Evolutionary conservation across 2,797 vertebrate species (phyloP), one percentile per base, ranked within the genome.

Genomic region (Rhynchonycteris naso): DNA sequence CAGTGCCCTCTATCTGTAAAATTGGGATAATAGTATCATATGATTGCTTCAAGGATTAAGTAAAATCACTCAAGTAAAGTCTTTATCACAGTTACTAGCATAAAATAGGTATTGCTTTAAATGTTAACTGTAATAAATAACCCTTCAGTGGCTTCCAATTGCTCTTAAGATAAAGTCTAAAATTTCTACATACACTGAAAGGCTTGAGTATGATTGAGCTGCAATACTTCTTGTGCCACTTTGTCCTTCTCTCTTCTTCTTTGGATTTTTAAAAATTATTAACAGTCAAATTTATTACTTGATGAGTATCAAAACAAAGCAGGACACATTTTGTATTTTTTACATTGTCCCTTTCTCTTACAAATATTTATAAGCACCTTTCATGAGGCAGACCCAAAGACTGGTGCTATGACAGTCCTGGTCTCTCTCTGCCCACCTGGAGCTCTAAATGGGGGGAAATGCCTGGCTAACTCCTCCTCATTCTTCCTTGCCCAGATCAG

Each of bases 211-310:
- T 84, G 47, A 72, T 76, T 52, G 89, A 52, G 10, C 56, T 74
- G 8, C 26, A 43, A 43, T 87, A 19, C 35, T 65, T 35, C 35
- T 59, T 86, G 14, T 81, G 75, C 58, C 21, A 56, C 16, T 65
- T 59, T 43, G 43, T n/a, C 63, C 74, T 88, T 76, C n/a, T 5
- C 9, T 47, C 58, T 91, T 72, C 59, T 82, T 35, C 65, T 89
- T 54, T 89, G 69, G 13, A 35, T 86, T 88, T 94, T 79, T 92
- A 85, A 79, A 79, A 38, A 61, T 92, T 63, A 83, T 56, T 85
- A 82, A 21, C 50, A 81, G 72, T 84, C 87, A 74, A 33, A n/a
- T 58, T 30, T 38, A 65, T 87, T 79, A 47, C 81, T 72, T 66
- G 50, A 59, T 80, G 68, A 30, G 2, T 47, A 71, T 91, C 54